Base-by-base conservation (phyloP, 2,797 vertebrate species). In the Peromyscus aztecus region DNA sequence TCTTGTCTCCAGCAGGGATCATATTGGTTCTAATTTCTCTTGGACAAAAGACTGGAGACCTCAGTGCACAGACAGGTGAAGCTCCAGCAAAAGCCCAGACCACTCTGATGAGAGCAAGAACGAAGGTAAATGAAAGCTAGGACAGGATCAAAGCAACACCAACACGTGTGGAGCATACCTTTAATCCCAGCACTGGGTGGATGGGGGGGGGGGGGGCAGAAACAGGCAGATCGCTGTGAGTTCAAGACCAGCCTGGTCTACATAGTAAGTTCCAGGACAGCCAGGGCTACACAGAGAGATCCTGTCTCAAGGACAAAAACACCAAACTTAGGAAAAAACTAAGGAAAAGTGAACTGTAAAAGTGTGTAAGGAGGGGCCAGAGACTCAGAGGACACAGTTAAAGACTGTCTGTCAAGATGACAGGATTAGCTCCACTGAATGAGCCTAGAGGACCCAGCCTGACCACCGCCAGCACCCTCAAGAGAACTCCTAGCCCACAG, bases 341-440 rank as follows among this genome's bases (percentile, higher is more conserved):
- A 93, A 84, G 65, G 31, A 43, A 71, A 31, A 75, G 71, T 34
- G 4, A 63, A 57, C 29, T 85, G 31, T 29, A 71, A 89, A 86
- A 71, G 67, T 65, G 13, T 87, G 63, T 80, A 69, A 76, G 75
- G 57, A 43, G 40, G 75, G 85, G 24, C 4, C 65, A 92, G 76
- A 90, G 73, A 90, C 94, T 89, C 24, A 92, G 91, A 82, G 95
- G 29, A 94, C 8, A 75, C 10, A 93, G 59, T 85, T 31, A 90
- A 84, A 96, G 57, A 92, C n/a, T 34, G 49, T 81, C n/a, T 34
- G 49, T 94, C 77, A 86, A 76, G 55, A n/a, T 78, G 57, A 90
- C 73, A 37, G 40, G 17, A 91, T 75, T 65, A 92, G 34, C 43
- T 69, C 67, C 67, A 61, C 1, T 67, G 46, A 94, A 85, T 49